A percentile compares a stretch with the other conserved stretches of the same genome.
These are phyloP conservation scores for Sciurus carolinensis DNA, from an alignment of 2,797 vertebrate genomes.

Conservation along the genomic window DNA sequence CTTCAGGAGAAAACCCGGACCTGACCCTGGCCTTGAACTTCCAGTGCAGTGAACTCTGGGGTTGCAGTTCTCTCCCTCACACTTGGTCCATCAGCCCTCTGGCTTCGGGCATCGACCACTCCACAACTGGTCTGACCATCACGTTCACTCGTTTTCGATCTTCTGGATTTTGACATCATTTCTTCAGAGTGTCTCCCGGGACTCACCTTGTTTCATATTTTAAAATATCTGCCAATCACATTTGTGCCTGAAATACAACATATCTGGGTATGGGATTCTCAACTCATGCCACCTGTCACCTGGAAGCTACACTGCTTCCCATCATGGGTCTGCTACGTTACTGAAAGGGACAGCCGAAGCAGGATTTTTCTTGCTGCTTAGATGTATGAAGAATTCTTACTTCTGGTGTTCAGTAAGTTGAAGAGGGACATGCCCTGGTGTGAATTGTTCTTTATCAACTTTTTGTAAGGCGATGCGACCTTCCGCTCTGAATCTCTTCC, in stretches of 20 bases:
- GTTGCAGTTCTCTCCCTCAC: background rate
- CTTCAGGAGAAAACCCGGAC: background rate
- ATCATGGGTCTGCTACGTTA: background rate
- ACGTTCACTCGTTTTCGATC: rapidly evolving
- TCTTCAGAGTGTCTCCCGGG: background rate
- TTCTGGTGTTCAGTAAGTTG: background rate
- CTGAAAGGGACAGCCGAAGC: background rate
- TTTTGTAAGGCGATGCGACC: background rate
- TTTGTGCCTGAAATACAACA: background rate
- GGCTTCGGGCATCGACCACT: rapidly evolving
- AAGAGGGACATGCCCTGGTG: background rate
- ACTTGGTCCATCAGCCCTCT: rapidly evolving
- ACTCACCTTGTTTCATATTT: background rate
- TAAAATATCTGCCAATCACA: background rate
- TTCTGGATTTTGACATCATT: background rate
- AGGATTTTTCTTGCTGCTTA: background rate
- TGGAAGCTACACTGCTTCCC: background rate
- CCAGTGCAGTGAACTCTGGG: rapidly evolving
- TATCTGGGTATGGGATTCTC: background rate
- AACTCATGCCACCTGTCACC: background rate
- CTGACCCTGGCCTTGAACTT: background rate
- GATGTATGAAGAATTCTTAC: background rate
- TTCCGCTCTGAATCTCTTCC: background rate
- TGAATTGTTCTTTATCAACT: background rate
- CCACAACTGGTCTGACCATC: rapidly evolving